Evolutionary conservation across 2,888 invertebrate genomes (phyloP).

Genomic region (Brachyptera putata): DNA sequence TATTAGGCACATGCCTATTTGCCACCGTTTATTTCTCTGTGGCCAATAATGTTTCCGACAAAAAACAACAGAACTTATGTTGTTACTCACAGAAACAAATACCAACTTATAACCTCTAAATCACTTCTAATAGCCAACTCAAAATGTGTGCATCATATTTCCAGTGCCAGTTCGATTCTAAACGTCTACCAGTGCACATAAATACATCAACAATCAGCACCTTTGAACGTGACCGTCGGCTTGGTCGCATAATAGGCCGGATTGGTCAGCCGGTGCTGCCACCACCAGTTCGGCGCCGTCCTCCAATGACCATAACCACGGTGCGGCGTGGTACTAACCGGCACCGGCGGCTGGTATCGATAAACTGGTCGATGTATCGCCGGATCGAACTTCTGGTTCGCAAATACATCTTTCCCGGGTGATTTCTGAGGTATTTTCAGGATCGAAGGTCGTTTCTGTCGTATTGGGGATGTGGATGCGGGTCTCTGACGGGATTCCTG

Average conservation of each 20-base stretch:
- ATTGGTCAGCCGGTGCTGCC: conserved; percentile 46
- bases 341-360: conserved; percentile 65
- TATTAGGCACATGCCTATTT: no score
- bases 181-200: neutral
- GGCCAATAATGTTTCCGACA: no score
- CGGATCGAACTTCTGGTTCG: conserved; percentile 68
- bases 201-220: conserved; percentile 43
- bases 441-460: conserved; percentile 22
- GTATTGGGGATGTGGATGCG: conserved; percentile 47
- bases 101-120: no score
- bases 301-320: conserved; percentile 38
- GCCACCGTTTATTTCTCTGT: no score
- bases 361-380: conserved; percentile 68
- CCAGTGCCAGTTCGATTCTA: neutral
- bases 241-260: conserved; percentile 50
- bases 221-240: conserved; percentile 71
- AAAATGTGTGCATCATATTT: neutral
- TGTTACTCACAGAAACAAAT: no score
- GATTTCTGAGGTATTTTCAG: conserved; percentile 18
- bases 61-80: neutral
- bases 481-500: conserved; percentile 41
- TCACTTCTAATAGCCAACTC: neutral
- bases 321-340: conserved; percentile 38
- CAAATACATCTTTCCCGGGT: conserved; percentile 50
- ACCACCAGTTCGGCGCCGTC: conserved; percentile 47